Conservation (phyloP, 2,797 vertebrate genomes). For the Crenuchus spilurus region DNA sequence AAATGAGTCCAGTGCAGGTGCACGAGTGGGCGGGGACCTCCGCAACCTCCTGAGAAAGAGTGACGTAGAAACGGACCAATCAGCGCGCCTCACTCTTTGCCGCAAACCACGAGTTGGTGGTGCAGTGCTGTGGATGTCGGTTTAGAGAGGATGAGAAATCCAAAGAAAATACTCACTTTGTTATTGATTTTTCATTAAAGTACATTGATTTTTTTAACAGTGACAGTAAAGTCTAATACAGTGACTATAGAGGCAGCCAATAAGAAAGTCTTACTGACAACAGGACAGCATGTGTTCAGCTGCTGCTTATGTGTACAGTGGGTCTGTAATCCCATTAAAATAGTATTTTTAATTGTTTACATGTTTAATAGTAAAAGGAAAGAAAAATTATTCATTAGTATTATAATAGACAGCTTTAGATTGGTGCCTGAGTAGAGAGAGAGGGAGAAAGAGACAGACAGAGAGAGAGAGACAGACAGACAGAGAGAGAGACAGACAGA, state of each 20-base stretch:
- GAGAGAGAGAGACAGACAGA: not conserved
- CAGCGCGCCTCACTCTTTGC: constrained; percentile 5
- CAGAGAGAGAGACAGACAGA: not conserved
- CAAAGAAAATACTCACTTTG: constrained; percentile 1
- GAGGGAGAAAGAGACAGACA: not conserved
- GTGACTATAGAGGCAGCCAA: not conserved
- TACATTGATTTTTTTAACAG: not conserved
- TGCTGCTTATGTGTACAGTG: no score
- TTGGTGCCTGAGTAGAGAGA: not conserved
- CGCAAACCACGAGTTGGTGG: constrained; percentile 61
- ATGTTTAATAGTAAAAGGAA: no score
- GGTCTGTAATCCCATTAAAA: no score
- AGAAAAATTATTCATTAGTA: no score
- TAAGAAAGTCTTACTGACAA: not conserved
- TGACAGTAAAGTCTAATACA: not conserved
- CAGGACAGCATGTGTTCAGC: no score
- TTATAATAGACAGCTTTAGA: no score
- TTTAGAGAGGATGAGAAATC: constrained; percentile 9
- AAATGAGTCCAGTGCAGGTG: not conserved
- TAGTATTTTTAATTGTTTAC: no score
- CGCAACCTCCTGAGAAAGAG: constrained; percentile 57
- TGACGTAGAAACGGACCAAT: constrained; percentile 65
- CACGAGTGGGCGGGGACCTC: constrained; percentile 26
- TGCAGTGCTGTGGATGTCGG: constrained; percentile 37
- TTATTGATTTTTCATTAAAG: constrained; percentile 10